Evolutionary conservation across 2,797 vertebrate genomes (phyloP), one percentile per base, ranked within the genome.

Genomic region (Oreortyx pictus): DNA sequence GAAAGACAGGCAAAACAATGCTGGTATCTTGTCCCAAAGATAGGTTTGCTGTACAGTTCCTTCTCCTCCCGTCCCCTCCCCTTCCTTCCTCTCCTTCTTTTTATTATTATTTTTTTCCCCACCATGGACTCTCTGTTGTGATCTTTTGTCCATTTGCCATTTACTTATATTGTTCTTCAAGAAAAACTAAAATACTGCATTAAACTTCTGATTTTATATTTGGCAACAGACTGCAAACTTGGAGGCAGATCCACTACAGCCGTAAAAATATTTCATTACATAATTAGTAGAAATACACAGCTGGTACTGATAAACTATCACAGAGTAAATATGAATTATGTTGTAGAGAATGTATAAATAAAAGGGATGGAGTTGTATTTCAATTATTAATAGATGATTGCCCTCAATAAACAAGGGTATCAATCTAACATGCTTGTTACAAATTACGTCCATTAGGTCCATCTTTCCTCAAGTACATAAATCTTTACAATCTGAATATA

Each of bases 341-440:
- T 78, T 82, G 25, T 49, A 75, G 29, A 67, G 6, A 76, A 83
- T 35, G 1, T 66, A 91, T 86, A 91, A 94, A 83, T 86, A 86
- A 87, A 67, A 92, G 57, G 68, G 67, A 84, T 93, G 85, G 70
- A 87, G 94, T 65, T 89, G 35, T 93, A 74, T 80, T 95, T 97
- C 73, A 96, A 95, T 97, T 97, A 97, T 96, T 96, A 96, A 95
- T 89, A 95, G 82, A 92, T 95, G 92, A 93, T 84, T 92, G 46
- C 52, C 66, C 61, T 89, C 43, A 50, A 93, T 96, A 96, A 85
- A 95, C 74, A 91, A 57, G 47, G 59, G 65, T 90, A 97, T 92
- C 80, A 96, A 96, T 88, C 91, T 94, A 82, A 86, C 57, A 90
- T 88, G 52, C 75, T 66, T 86, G 71, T 47, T 62, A 31, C 87